These are phyloP conservation scores for Drosophila subpulchrella DNA, from an alignment of 1,140 invertebrate species.

Conservation along the genomic window DNA sequence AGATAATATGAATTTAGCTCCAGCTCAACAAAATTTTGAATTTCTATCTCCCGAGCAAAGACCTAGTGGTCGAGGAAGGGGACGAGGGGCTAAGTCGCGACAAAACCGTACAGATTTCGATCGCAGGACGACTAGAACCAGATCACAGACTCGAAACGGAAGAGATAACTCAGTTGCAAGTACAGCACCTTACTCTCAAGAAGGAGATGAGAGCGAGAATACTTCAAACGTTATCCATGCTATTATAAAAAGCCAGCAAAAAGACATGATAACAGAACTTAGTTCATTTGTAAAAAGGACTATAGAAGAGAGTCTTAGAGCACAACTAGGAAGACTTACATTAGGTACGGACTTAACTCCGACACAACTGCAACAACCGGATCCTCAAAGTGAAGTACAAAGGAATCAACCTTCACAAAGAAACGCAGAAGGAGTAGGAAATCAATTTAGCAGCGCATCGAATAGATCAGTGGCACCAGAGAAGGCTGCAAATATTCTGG, in stretches of 20 bases:
- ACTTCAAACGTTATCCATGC: conserved; percentile 3
- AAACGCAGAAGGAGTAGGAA: not conserved
- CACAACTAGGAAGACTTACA: conserved; percentile 1
- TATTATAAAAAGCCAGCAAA: conserved; percentile 2
- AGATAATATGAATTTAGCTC: not conserved
- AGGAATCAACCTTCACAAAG: not conserved
- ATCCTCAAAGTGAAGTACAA: conserved; percentile 3
- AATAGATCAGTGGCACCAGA: conserved; percentile 4
- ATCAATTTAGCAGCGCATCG: not conserved
- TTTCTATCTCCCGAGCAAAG: conserved; percentile 1
- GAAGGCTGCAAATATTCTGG: conserved; percentile 5
- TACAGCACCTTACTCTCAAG: conserved; percentile 1
- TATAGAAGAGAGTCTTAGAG: conserved; percentile 1
- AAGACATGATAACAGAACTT: conserved; percentile 1
- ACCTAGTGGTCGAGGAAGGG: conserved; percentile 1
- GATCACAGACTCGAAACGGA: no score
- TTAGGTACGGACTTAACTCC: not conserved
- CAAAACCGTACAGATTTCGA: conserved; percentile 3
- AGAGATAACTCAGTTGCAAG: no score
- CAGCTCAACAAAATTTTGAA: not conserved
- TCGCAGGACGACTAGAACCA: not conserved
- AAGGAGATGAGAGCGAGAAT: conserved; percentile 3
- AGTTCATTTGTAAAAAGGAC: conserved; percentile 4
- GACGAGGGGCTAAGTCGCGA: conserved; percentile 1
- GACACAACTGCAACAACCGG: conserved; percentile 1